These are phyloP conservation scores for Linnaemya vulpina DNA, from an alignment of 2,888 invertebrate species.

Conservation along the genomic window DNA sequence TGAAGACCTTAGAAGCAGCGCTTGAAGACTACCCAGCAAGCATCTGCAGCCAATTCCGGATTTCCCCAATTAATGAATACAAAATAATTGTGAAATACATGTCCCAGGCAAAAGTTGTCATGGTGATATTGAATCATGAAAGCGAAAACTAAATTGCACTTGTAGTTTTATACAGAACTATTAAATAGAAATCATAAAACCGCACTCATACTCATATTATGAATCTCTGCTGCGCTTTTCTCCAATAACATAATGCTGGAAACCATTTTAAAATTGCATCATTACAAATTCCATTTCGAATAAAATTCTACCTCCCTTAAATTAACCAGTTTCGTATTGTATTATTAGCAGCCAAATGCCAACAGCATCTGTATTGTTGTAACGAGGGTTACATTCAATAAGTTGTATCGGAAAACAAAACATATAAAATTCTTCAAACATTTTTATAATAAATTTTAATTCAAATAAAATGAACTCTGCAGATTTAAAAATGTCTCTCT, in stretches of 20 bases:
- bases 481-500: no score
- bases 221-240: background rate
- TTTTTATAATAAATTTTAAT: no score
- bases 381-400: background rate
- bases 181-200: slow-evolving; percentile 8
- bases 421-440: no score
- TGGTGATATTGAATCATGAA: background rate
- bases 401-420: no score
- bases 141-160: background rate
- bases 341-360: background rate
- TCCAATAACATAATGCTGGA: background rate
- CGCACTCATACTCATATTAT: background rate
- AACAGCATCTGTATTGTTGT: background rate
- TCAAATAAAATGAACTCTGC: no score
- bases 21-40: no score
- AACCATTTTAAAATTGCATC: background rate
- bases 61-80: background rate
- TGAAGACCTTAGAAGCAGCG: no score
- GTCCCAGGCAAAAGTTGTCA: background rate
- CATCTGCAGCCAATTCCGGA: background rate
- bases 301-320: background rate
- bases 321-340: background rate
- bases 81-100: background rate
- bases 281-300: slow-evolving; percentile 7
- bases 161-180: background rate